Conservation (phyloP, 2,797 vertebrate genomes). For the Xenops minutus region DNA sequence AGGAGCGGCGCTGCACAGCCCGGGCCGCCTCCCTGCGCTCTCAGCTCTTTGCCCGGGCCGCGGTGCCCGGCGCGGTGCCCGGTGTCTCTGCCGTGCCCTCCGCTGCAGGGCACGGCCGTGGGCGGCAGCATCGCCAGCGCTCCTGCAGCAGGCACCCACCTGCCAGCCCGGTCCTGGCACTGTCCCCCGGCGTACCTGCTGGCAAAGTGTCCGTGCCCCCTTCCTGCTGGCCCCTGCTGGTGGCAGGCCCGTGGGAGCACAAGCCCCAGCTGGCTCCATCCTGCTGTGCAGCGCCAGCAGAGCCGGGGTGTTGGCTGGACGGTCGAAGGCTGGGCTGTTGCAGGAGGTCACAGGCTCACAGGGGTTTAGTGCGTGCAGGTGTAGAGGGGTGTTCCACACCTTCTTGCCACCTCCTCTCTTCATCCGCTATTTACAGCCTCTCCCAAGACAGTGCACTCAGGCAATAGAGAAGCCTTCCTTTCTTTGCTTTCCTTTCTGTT, state of each 20-base stretch:
- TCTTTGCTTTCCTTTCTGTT: background rate
- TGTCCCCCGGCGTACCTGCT: background rate
- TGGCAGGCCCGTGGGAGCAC: background rate
- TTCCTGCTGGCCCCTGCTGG: rapidly evolving
- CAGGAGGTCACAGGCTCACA: rapidly evolving
- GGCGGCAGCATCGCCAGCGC: rapidly evolving
- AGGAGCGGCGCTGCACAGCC: background rate
- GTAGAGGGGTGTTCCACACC: background rate
- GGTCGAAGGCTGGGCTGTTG: background rate
- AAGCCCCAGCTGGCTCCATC: no score
- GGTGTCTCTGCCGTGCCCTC: background rate
- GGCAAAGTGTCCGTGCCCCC: background rate
- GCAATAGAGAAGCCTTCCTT: background rate
- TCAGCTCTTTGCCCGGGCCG: no score
- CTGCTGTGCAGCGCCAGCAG: background rate
- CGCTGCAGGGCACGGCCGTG: rapidly evolving
- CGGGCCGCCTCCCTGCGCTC: background rate
- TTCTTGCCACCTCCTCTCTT: background rate
- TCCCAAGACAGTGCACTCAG: background rate
- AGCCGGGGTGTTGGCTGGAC: rapidly evolving
- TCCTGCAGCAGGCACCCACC: rapidly evolving
- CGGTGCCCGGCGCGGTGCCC: background rate
- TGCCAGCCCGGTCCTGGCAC: background rate
- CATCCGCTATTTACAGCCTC: background rate
- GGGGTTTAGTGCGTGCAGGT: rapidly evolving